Base-by-base conservation (phyloP, 2,797 vertebrate species). In the Myotis daubentonii region DNA sequence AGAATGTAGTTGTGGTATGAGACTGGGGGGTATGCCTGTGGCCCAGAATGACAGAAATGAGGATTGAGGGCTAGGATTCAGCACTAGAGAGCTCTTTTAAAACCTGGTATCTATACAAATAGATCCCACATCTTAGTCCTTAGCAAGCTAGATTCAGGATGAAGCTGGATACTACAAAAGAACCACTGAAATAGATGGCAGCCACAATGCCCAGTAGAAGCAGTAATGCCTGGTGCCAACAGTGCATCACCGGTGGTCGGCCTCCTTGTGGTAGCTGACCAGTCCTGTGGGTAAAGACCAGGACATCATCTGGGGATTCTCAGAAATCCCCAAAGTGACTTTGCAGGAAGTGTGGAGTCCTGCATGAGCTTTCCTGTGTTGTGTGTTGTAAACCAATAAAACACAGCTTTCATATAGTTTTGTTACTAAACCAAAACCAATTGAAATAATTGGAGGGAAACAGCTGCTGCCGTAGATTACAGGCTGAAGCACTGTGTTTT, bases 381-480 rank as follows among this genome's bases (percentile, higher is more conserved):
- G 8, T 79, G 23, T 23, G 13, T 60, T 51, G 17, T 33, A 55
- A 79, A 70, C 44, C 72, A 72, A 28, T 22, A 78, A 84, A 88
- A 92, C 11, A 71, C 8, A 74, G 7, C 47, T 62, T 93, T 83
- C 22, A 20, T 17, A 44, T 5, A 33, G 41, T 23, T 72, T 19
- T 94, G 28, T 68, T 71, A 72, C 65, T 89, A 86, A 91, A 66
- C 51, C 84, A 89, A 94, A 96, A 30, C 90, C 47, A 30, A 8
- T 22, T 20, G 65, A 71, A 71, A 36, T 49, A 33, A 66, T 38
- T 19, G 38, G 33, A 89, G 17, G 51, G n/a, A 84, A 82, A 47
- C 19, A 65, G 65, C 15, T 76, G 1, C 66, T 44, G 38, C 0
- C 8, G 62, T 33, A 28, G 28, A 55, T 8, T 79, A 23, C 15